These are phyloP conservation scores for Allophyes oxyacanthae DNA, from an alignment of 2,888 invertebrate genomes.

Conservation along the genomic window DNA sequence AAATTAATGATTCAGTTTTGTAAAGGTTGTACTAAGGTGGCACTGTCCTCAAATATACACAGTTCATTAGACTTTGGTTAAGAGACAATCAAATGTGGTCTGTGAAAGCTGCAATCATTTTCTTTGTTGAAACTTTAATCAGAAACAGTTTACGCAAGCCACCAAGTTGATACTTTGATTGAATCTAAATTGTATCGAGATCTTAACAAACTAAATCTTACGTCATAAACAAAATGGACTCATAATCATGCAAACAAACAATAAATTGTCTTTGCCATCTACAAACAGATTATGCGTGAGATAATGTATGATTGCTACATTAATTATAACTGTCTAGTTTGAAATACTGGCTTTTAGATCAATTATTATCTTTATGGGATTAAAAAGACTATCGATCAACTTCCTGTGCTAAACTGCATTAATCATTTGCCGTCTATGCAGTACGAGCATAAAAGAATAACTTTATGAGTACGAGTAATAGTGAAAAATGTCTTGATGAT, in stretches of 20 bases:
- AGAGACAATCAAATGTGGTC: constrained; percentile 55
- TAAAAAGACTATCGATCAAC: constrained; percentile 31
- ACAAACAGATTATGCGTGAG: constrained; percentile 14
- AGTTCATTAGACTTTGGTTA: constrained; percentile 51
- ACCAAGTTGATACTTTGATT: constrained; percentile 27
- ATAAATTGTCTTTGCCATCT: constrained; percentile 21
- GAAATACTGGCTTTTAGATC: constrained; percentile 13
- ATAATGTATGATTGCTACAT: constrained; percentile 17
- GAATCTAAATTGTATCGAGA: constrained; percentile 26
- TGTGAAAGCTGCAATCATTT: constrained; percentile 58
- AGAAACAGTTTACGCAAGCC: constrained; percentile 35
- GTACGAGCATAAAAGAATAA: constrained; percentile 13
- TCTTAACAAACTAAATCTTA: background rate
- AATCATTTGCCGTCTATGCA: constrained; percentile 16
- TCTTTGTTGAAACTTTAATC: constrained; percentile 48
- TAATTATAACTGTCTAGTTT: constrained; percentile 20
- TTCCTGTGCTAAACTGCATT: constrained; percentile 5
- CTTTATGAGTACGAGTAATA: constrained; percentile 11
- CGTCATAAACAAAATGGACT: constrained; percentile 7
- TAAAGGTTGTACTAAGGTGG: constrained; percentile 50
- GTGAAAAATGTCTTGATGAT: constrained; percentile 31
- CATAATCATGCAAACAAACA: constrained; percentile 10
- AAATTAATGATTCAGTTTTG: constrained; percentile 36
- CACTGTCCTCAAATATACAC: constrained; percentile 45
- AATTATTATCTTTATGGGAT: constrained; percentile 35